Base-by-base conservation (phyloP, 2,797 vertebrate genomes). In the Tiaroga cobitis region DNA sequence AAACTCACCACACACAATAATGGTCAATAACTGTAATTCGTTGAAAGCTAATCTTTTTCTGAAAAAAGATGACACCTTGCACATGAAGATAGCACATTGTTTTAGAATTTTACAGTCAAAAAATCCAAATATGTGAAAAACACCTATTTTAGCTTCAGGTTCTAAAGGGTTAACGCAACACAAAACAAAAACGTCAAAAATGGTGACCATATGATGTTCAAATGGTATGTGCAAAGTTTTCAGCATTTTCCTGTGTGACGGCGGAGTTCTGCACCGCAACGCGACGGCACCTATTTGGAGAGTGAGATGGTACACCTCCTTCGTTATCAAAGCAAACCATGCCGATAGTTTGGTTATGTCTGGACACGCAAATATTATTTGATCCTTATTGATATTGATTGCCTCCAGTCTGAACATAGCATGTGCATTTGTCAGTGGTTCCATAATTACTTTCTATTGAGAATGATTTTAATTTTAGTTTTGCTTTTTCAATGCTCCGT, bases 381-480 rank as follows among this genome's bases (percentile, higher is more conserved):
- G 59, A 13, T 61, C 10, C 46, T 15, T 49, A 16, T 49, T 49
- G 46, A 49, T 49, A 49, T 49, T 49, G 46, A 49, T 49, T 29
- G n/a, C 11, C n/a, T 61, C n/a, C 59, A 34, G 63, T 34, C n/a
- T 61, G 59, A 61, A 61, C 11, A 61, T n/a, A 61, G 2, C 29
- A 68, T 68, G 19, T 80, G 65, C 8, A 26, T 67, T 67, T 80
- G 16, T 43, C n/a, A 29, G 24, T 56, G 51, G 73, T n/a, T 77
- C 8, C 29, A n/a, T 59, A 59, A 39, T 59, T 77, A 39, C 32
- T 24, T 39, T n/a, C 75, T 59, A 15, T n/a, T 77, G 4, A 77
- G 24, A 59, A 5, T 61, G 5, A 16, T 41, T 59, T 26, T 39
- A 32, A 16, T 41, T 59, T 26, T 39, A 32, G 11, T 49, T 41